Evolutionary conservation across 2,888 invertebrate species (phyloP).

Genomic region (Spilarctia lutea): DNA sequence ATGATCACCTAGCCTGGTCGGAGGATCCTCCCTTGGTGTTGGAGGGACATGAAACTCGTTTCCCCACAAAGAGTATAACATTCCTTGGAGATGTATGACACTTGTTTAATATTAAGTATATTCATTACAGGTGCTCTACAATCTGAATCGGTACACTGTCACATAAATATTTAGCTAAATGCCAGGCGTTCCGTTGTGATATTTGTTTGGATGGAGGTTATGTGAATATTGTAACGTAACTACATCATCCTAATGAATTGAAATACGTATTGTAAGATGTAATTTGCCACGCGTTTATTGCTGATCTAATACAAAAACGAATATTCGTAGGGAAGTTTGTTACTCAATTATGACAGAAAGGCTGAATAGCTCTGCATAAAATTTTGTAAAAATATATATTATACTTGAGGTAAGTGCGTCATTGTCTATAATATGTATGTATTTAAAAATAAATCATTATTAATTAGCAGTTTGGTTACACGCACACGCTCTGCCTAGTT

Average conservation of each 20-base stretch:
- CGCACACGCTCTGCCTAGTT: no score
- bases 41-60: no score
- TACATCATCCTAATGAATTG: neutral
- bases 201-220: neutral
- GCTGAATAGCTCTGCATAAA: neutral
- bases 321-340: neutral
- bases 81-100: neutral
- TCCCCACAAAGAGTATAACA: no score
- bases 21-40: no score
- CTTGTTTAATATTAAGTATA: neutral
- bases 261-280: neutral
- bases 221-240: neutral
- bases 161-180: neutral
- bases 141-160: neutral
- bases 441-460: no score
- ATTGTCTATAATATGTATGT: no score
- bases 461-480: no score
- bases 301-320: neutral
- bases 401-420: neutral
- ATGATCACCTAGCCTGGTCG: no score
- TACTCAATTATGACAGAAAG: neutral
- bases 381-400: neutral
- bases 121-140: neutral
- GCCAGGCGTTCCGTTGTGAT: neutral
- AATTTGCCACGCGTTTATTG: neutral